These are phyloP conservation scores for Diaprepes abbreviatus DNA, from an alignment of 2,888 invertebrate species.

Conservation along the genomic window DNA sequence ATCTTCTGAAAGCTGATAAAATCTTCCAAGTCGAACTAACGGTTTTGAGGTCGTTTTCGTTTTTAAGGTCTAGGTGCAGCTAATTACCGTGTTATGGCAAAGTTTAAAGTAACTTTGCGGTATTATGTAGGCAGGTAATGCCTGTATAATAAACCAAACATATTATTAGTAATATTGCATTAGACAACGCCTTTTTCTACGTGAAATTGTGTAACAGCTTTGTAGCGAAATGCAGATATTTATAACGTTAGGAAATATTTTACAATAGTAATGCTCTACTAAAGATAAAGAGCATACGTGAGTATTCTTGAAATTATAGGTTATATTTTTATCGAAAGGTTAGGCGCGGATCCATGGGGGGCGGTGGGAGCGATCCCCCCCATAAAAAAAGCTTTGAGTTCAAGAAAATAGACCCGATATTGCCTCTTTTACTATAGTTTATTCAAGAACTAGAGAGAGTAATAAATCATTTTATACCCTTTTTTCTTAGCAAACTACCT, in stretches of 20 bases:
- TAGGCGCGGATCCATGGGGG: no score
- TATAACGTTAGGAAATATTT: background rate
- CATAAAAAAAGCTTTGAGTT: no score
- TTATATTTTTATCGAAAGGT: no score
- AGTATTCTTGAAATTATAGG: no score
- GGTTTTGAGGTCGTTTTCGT: conserved; percentile 28
- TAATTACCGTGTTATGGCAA: conserved; percentile 19
- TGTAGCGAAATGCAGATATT: background rate
- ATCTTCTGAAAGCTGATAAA: background rate
- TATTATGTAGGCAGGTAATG: conserved; percentile 12
- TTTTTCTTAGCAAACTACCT: no score
- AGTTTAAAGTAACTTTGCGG: conserved; percentile 20
- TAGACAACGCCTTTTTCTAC: conserved; percentile 12
- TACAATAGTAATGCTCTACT: no score
- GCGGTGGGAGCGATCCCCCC: no score
- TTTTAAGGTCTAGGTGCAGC: conserved; percentile 32
- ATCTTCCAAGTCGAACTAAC: conserved; percentile 5
- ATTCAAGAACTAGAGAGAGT: no score
- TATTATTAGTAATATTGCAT: conserved; percentile 15
- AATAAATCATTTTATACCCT: no score
- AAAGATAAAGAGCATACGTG: no score
- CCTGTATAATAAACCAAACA: conserved; percentile 17
- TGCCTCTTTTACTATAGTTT: no score
- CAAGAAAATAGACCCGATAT: no score
- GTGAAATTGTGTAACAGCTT: background rate